Conservation (phyloP, 2,797 vertebrate species). For the Spinus olivaceus region DNA sequence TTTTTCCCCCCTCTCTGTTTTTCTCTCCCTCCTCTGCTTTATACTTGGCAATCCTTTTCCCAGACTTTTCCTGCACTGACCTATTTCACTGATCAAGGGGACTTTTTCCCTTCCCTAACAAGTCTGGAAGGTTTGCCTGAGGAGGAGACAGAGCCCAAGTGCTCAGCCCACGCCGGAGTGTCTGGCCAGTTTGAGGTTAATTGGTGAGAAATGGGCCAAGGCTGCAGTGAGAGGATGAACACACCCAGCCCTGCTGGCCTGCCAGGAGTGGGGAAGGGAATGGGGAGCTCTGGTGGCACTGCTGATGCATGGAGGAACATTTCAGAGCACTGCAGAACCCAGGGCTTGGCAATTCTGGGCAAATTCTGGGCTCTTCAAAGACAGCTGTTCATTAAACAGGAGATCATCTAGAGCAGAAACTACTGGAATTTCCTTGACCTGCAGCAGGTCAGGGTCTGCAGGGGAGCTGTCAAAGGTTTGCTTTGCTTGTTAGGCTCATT, state of each 20-base stretch:
- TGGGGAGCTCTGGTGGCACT: accelerated
- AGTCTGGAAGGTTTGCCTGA: not conserved
- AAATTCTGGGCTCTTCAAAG: not conserved
- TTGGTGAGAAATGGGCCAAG: not conserved
- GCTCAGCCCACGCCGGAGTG: not conserved
- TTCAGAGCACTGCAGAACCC: not conserved
- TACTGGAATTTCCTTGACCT: not conserved
- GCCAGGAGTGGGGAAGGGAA: not conserved
- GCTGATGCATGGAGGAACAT: not conserved
- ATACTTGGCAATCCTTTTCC: not conserved
- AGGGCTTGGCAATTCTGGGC: not conserved
- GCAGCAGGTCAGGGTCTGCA: not conserved
- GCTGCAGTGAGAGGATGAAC: not conserved
- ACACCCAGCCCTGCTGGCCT: not conserved
- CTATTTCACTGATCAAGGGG: not conserved
- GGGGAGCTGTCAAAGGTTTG: not conserved
- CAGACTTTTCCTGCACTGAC: not conserved
- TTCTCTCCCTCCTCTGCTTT: accelerated
- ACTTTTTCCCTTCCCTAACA: not conserved
- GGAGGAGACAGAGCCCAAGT: not conserved
- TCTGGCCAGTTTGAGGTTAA: not conserved
- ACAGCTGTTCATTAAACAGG: not conserved
- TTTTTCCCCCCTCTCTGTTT: not conserved
- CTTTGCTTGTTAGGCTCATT: not conserved
- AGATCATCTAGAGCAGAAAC: not conserved